Evolutionary conservation across 1,140 invertebrate species (phyloP).

Genomic region (Tetraneura akinire): DNA sequence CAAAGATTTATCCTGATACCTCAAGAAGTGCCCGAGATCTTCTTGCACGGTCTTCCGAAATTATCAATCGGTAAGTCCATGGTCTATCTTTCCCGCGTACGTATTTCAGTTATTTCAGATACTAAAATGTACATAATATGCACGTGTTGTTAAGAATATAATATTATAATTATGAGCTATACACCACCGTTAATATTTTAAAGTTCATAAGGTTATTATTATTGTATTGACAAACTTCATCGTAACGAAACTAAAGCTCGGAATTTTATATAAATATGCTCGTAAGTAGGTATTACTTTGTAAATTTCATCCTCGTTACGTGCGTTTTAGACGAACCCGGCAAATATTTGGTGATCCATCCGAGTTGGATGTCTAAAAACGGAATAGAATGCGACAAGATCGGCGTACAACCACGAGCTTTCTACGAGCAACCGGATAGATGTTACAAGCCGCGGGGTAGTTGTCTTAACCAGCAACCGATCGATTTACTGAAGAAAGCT

Average conservation of each 20-base stretch:
- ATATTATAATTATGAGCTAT: too few relatives aligned
- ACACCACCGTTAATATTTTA: too few relatives aligned
- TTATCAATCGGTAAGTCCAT: background rate
- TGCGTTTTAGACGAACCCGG: background rate
- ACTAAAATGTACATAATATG: too few relatives aligned
- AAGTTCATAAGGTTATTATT: too few relatives aligned
- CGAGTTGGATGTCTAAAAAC: conserved; percentile 57
- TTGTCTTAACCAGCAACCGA: conserved; percentile 55
- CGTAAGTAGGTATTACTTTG: too few relatives aligned
- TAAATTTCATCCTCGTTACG: too few relatives aligned
- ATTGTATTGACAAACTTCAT: too few relatives aligned
- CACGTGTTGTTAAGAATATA: too few relatives aligned
- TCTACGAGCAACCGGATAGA: conserved; percentile 60
- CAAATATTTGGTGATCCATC: background rate
- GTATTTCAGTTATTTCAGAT: too few relatives aligned
- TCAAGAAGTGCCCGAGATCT: background rate
- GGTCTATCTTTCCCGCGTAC: too few relatives aligned
- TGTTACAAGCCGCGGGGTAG: conserved; percentile 59
- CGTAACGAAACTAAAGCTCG: too few relatives aligned
- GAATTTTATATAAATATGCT: too few relatives aligned
- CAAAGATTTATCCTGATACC: conserved; percentile 3
- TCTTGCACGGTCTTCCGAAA: background rate
- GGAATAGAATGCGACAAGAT: conserved; percentile 61
- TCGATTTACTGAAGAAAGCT: background rate
- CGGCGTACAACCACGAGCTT: conserved; percentile 61